Evolutionary conservation across 2,797 vertebrate species (phyloP).

Genomic region (Cichlasoma orientale): DNA sequence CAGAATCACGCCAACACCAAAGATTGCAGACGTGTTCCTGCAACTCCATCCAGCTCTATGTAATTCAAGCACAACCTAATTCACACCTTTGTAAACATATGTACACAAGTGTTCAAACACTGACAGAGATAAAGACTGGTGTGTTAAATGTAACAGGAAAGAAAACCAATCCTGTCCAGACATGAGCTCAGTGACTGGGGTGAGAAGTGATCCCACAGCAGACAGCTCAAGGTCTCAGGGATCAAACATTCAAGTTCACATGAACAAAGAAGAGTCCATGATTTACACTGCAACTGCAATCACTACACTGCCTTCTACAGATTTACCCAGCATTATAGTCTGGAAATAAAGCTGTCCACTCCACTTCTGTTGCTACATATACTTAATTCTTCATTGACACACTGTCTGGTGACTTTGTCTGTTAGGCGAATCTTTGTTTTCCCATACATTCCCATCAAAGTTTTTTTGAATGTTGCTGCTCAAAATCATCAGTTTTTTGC

Average conservation of each 20-base stretch:
- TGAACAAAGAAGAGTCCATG: slow-evolving; percentile 32
- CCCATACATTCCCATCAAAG: neutral
- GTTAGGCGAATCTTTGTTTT: neutral
- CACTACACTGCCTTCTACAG: neutral
- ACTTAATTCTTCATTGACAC: neutral
- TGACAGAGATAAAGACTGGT: slow-evolving; percentile 16
- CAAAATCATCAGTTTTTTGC: neutral
- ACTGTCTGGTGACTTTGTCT: neutral
- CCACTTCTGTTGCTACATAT: neutral
- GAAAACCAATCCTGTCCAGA: slow-evolving; percentile 25
- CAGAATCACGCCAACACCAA: neutral
- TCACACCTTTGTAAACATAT: neutral
- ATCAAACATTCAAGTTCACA: slow-evolving; percentile 32
- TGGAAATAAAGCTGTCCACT: neutral
- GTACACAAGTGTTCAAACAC: slow-evolving; percentile 5
- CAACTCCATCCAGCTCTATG: neutral
- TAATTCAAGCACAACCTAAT: neutral
- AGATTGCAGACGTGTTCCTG: neutral
- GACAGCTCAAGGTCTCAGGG: slow-evolving; percentile 28
- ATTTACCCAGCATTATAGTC: neutral
- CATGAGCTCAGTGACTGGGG: slow-evolving; percentile 31
- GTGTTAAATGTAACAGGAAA: slow-evolving; percentile 38
- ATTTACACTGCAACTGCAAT: slow-evolving; percentile 12
- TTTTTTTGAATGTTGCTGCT: neutral
- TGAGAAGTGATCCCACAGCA: slow-evolving; percentile 11